Evolutionary conservation across 2,113 vertebrate species (phyloP).

Genomic region (Thamnaconus septentrionalis): DNA sequence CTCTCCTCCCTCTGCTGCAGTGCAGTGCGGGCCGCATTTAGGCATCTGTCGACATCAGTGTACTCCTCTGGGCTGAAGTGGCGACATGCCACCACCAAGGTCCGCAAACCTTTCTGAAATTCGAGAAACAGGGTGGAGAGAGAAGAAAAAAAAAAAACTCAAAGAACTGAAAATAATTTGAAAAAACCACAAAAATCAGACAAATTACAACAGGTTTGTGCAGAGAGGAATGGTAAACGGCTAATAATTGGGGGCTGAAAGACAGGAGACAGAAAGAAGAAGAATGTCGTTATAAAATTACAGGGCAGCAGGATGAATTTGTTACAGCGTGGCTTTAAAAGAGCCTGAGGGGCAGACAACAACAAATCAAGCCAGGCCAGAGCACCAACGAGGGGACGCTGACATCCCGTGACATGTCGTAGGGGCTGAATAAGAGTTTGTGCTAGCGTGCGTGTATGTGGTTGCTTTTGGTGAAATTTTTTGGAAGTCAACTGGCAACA

Average conservation of each 20-base stretch:
- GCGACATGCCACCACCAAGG: slow-evolving; percentile 90
- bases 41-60: slow-evolving; percentile 79
- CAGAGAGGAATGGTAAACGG: neutral
- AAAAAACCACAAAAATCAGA: neutral
- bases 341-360: slow-evolving; percentile 25
- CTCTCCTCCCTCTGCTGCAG: slow-evolving; percentile 91
- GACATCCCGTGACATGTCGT: slow-evolving; percentile 26
- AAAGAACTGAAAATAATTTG: neutral
- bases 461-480: slow-evolving; percentile 20
- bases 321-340: slow-evolving; percentile 29
- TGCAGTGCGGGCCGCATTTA: slow-evolving; percentile 89
- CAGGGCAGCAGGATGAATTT: slow-evolving; percentile 15
- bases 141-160: neutral
- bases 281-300: slow-evolving; percentile 12
- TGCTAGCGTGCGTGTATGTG: neutral
- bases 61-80: slow-evolving; percentile 88
- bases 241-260: neutral
- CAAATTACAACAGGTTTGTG: neutral
- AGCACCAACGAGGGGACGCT: slow-evolving; percentile 20
- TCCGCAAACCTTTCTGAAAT: slow-evolving; percentile 90
- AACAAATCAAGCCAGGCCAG: slow-evolving; percentile 51
- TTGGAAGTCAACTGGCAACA: slow-evolving; percentile 20
- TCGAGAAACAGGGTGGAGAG: neutral
- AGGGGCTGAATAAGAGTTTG: neutral
- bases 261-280: neutral